Conservation (phyloP, 2,113 vertebrate genomes). For the Saguinus midas region DNA sequence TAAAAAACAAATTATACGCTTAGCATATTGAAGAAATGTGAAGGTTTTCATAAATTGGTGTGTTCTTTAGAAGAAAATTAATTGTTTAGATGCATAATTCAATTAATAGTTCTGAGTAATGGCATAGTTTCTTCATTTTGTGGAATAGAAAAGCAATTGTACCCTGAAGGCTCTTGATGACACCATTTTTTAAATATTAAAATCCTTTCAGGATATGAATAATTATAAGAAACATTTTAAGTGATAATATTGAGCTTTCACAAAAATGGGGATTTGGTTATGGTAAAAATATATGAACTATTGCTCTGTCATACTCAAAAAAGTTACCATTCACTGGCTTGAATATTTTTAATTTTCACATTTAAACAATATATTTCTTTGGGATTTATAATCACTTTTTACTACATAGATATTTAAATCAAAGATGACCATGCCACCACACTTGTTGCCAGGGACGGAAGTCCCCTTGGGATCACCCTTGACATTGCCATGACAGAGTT, state of each 20-base stretch:
- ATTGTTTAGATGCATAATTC: not conserved
- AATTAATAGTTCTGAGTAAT: not conserved
- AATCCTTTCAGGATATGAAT: not conserved
- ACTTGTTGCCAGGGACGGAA: not conserved
- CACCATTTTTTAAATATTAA: conserved; percentile 11
- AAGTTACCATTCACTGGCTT: not conserved
- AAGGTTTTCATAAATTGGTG: not conserved
- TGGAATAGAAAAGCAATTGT: not conserved
- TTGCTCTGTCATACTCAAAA: not conserved
- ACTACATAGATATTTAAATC: not conserved
- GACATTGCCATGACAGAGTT: not conserved
- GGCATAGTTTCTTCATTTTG: not conserved
- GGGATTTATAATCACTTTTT: not conserved
- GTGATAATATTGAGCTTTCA: not conserved
- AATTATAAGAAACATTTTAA: not conserved
- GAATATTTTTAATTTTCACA: conserved; percentile 2
- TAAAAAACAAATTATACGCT: conserved; percentile 6
- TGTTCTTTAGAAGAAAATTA: conserved; percentile 18
- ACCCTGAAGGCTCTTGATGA: not conserved
- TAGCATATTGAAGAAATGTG: not conserved
- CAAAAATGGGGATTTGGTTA: not conserved
- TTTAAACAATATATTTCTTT: not conserved
- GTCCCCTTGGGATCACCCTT: not conserved
- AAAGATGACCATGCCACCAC: not conserved
- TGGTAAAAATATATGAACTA: not conserved